Conservation (phyloP, 2,888 invertebrate species). For the Rhogogaster chlorosoma region DNA sequence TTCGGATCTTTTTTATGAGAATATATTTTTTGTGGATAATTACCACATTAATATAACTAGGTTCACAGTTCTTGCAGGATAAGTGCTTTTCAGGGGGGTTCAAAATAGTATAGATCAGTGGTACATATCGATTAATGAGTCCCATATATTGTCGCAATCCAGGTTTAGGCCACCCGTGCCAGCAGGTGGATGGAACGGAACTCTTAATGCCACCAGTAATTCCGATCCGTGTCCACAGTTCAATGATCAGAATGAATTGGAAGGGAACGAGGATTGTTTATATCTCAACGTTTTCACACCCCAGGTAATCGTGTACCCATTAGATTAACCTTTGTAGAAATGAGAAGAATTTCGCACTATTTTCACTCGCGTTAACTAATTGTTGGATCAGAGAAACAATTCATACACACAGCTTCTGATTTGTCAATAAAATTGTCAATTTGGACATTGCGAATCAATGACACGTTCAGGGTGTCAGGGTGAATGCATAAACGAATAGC, state of each 20-base stretch:
- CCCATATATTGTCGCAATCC: background rate
- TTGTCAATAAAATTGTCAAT: background rate
- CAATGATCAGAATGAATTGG: background rate
- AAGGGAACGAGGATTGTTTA: constrained; percentile 29
- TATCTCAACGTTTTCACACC: constrained; percentile 24
- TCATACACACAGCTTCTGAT: background rate
- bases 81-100: no score
- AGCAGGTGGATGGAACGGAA: constrained; percentile 4
- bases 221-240: constrained; percentile 12
- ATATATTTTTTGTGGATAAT: no score
- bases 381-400: background rate
- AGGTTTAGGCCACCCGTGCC: constrained; percentile 8
- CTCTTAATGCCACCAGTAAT: background rate
- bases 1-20: no score
- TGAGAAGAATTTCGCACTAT: background rate
- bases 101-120: no score
- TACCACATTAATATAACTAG: no score
- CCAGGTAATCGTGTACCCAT: background rate
- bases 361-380: background rate
- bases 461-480: background rate
- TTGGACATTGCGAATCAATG: no score
- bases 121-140: no score
- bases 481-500: background rate
- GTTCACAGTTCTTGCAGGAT: no score
- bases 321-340: background rate